Percentiles rank a stretch among this genome's conserved stretches.
Evolutionary conservation across 1,140 invertebrate species (phyloP).

Genomic region (Ruditapes philippinarum): DNA sequence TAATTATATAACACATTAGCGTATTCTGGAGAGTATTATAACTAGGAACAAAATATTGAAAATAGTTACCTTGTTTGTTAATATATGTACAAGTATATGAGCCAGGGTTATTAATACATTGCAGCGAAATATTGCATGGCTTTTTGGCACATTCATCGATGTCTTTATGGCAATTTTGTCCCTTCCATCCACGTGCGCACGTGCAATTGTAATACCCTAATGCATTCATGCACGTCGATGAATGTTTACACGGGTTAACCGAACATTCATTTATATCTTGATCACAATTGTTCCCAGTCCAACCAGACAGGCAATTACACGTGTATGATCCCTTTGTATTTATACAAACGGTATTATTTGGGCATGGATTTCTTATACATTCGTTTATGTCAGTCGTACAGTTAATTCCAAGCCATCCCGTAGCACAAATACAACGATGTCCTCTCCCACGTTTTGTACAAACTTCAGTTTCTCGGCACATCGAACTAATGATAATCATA

Average conservation of each 20-base stretch:
- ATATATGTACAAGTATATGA: too few relatives aligned
- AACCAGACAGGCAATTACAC: not conserved
- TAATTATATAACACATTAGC: too few relatives aligned
- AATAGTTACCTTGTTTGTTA: too few relatives aligned
- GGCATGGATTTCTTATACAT: too few relatives aligned
- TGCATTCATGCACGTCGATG: not conserved
- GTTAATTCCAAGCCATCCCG: conserved; percentile 69
- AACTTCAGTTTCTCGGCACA: not conserved
- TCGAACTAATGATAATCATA: too few relatives aligned
- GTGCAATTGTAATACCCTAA: not conserved
- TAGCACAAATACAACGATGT: conserved; percentile 88
- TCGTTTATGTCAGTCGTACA: not conserved
- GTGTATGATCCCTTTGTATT: conserved; percentile 35
- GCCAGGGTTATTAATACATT: conserved; percentile 33
- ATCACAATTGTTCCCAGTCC: not conserved
- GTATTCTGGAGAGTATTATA: too few relatives aligned
- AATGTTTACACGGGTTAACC: conserved; percentile 6
- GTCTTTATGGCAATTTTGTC: not conserved
- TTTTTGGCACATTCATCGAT: not conserved
- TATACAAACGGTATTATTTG: too few relatives aligned
- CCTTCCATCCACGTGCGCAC: not conserved
- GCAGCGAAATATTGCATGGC: not conserved
- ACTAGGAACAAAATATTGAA: too few relatives aligned
- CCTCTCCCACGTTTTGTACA: not conserved
- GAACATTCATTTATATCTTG: not conserved